Evolutionary conservation across 2,888 invertebrate species (phyloP), one percentile per base, ranked within the genome.

Genomic region (Dynastes grantii): DNA sequence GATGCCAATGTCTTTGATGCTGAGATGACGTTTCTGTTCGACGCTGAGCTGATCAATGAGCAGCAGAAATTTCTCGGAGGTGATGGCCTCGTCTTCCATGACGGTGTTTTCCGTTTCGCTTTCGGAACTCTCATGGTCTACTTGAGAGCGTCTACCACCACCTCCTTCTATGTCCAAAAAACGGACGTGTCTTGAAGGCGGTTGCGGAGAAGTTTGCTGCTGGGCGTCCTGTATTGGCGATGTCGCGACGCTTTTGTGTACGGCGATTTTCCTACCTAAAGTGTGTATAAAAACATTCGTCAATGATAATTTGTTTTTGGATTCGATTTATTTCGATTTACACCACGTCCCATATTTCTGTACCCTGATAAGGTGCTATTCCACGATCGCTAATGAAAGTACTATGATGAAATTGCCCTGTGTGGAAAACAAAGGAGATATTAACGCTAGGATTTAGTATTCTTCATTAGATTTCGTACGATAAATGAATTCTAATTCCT

Each of bases 1-100:
- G 88, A 97, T 96, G 83, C 97, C 97, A 89, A 97, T 97, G 89
- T 97, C 97, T 90, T 97, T 97, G 90, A 97, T 96, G 88, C 95
- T 96, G 84, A 97, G 93, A 88, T 97, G 97, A 81, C 95, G 93
- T 89, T 96, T 97, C 90, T 97, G 96, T 88, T 97, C 96, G 85
- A 96, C 95, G 87, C 96, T 96, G 83, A 97, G 92, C 90, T 97
- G 97, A 90, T 97, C 97, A 89, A 97, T 96, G 85, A 97, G 93
- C 87, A 97, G 91, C 87, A 97, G 93, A 91, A 97, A 97, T 91
- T 97, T 97, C 89, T 96, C 96, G 84, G 96, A 95, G 85, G 96
- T 95, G 87, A 95, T 93, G 85, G 94, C 94, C 88, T 96, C 96
- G 90, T 97, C 97, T 89, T 97, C 96, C 91, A 96, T 94, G 85